Evolutionary conservation across 2,113 vertebrate genomes (phyloP), one percentile per base, ranked within the genome.

Genomic region (Sander vitreus): DNA sequence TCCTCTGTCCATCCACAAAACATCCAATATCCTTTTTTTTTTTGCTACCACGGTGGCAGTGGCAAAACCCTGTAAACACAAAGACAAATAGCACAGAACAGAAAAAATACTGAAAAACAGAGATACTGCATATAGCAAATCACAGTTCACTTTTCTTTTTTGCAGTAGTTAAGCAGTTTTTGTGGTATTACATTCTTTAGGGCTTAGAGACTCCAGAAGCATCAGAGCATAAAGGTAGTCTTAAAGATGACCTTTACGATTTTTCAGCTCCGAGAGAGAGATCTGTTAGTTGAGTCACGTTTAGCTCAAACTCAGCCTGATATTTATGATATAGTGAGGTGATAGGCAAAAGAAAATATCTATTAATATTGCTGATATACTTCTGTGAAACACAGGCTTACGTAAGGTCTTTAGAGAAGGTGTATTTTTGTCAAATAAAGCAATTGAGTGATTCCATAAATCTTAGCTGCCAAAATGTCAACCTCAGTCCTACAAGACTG

Each of bases 401-500:
- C 47, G 39, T 63, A 48, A 73, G 67, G 43, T 79, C 64, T 83
- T 63, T 71, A 16, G 16, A 78, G 60, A 60, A 77, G 58, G 69
- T 68, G 83, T 83, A 90, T 85, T 83, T 45, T 51, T 77, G 73
- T 86, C 63, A 81, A 87, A 86, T 81, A 84, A 86, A 86, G 60
- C 55, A 83, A 71, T 45, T 60, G 77, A 89, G 60, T 81, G 73
- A 91, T 85, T 80, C 73, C 77, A 84, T 86, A 82, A 88, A 90
- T 90, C 74, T 86, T 83, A 91, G 88, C 91, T 92, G 92, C 90
- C 91, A 90, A 87, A 82, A 85, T 73, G 71, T 71, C 74, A 75
- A 84, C 79, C 74, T 80, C 85, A 84, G 81, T 84, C 50, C 60
- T 50, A 72, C 75, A 60, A 5, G 55, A 73, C 51, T 30, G 66